A percentile compares a stretch with the other conserved stretches of the same genome.
Conservation (phyloP, 2,113 vertebrate genomes). For the Plestiodon gilberti region DNA sequence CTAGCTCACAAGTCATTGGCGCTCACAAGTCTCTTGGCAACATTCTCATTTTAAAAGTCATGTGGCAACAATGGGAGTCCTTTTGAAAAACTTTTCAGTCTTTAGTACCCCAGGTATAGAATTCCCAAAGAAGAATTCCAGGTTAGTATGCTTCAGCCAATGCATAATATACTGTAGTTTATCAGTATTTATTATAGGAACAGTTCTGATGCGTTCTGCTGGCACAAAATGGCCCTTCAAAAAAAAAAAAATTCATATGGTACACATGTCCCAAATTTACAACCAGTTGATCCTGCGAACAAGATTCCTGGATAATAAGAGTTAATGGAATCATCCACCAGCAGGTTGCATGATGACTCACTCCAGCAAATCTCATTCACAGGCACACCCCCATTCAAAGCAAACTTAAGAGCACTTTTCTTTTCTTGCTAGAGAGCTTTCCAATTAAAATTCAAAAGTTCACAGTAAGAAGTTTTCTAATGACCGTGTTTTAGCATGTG, state of each 20-base stretch:
- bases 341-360: not conserved
- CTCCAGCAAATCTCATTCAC: not conserved
- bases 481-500: not conserved
- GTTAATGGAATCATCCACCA: not conserved
- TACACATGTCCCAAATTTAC: not conserved
- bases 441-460: not conserved
- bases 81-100: not conserved
- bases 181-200: not conserved
- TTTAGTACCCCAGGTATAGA: not conserved
- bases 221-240: not conserved
- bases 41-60: no score
- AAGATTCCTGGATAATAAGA: not conserved
- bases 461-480: not conserved
- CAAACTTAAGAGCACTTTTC: not conserved
- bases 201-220: not conserved
- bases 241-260: not conserved
- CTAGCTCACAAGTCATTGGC: no score
- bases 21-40: no score
- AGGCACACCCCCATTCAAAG: not conserved
- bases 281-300: not conserved
- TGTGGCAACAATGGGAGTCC: no score
- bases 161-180: not conserved
- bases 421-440: not conserved
- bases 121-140: not conserved
- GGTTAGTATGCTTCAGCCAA: not conserved